phyloP scores from a whole-genome alignment of 2,888 invertebrate species.

The Cynaeus angustus region DNA sequence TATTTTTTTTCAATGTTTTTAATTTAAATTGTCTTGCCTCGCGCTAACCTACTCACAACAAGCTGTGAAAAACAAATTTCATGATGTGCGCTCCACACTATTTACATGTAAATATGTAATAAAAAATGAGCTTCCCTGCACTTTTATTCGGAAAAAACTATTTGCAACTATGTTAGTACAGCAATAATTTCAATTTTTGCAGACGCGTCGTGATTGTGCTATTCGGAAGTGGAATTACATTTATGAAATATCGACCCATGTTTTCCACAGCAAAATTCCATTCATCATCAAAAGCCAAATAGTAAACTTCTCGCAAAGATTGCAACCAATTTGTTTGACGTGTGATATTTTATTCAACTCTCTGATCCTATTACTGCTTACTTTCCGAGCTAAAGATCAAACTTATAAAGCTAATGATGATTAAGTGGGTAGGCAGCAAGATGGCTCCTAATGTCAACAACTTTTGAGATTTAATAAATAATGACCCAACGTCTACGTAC shows the following conservation, averaged over 20 bases:
- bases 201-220: slow-evolving; percentile 8
- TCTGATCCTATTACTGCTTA: slow-evolving; percentile 22
- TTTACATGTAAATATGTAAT: slow-evolving; percentile 2
- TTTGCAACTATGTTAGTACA: background rate
- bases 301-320: slow-evolving; percentile 17
- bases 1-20: no score
- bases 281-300: slow-evolving; percentile 22
- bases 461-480: slow-evolving; percentile 32
- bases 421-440: slow-evolving; percentile 26
- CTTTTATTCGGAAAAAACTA: slow-evolving; percentile 5
- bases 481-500: slow-evolving; percentile 5
- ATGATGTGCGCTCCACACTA: background rate
- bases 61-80: background rate
- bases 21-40: no score
- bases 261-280: slow-evolving; percentile 8
- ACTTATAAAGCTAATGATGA: slow-evolving; percentile 33
- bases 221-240: slow-evolving; percentile 21
- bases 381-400: slow-evolving; percentile 23
- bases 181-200: slow-evolving; percentile 24
- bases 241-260: slow-evolving; percentile 21
- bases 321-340: slow-evolving; percentile 23
- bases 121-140: background rate
- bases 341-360: slow-evolving; percentile 33
- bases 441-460: slow-evolving; percentile 11
- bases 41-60: no score